A percentile compares a stretch with the other conserved stretches of the same genome.
Conservation (phyloP, 2,888 invertebrate genomes). For the Dolichomitus sp. region DNA sequence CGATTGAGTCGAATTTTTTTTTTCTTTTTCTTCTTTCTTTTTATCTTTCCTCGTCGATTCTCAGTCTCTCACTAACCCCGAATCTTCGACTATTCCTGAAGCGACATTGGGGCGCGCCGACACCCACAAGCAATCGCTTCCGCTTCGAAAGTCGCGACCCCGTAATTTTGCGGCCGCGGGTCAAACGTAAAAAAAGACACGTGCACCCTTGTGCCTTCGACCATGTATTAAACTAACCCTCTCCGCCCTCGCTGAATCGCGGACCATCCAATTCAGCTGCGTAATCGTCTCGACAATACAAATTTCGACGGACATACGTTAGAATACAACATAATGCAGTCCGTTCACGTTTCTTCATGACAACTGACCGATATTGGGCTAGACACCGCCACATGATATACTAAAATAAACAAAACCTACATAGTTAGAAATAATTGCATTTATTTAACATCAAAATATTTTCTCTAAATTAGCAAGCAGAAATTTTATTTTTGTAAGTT, state of each 20-base stretch:
- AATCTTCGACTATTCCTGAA: constrained; percentile 54
- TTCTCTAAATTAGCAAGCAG: neutral
- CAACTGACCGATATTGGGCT: constrained; percentile 37
- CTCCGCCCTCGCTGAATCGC: constrained; percentile 31
- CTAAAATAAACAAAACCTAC: constrained; percentile 25
- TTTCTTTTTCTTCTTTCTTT: constrained; percentile 70
- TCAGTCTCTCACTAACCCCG: constrained; percentile 40
- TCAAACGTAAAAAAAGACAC: constrained; percentile 79
- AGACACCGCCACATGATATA: neutral
- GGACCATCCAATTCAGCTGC: constrained; percentile 57
- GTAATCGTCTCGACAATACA: constrained; percentile 72
- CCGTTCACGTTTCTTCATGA: constrained; percentile 54
- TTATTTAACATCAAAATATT: neutral
- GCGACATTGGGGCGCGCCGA: constrained; percentile 64
- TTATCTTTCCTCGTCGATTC: constrained; percentile 70
- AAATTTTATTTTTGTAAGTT: neutral
- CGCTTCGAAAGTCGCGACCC: constrained; percentile 82
- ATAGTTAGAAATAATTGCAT: neutral
- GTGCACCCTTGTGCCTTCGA: constrained; percentile 65
- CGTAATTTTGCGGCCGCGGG: constrained; percentile 83
- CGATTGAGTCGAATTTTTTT: constrained; percentile 73
- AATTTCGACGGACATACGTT: constrained; percentile 19
- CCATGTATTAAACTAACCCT: constrained; percentile 49
- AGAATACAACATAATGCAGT: constrained; percentile 12
- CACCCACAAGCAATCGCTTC: constrained; percentile 77